Evolutionary conservation across 2,113 vertebrate genomes (phyloP), one percentile per base, ranked within the genome.

Genomic region (Pyrgilauda ruficollis): DNA sequence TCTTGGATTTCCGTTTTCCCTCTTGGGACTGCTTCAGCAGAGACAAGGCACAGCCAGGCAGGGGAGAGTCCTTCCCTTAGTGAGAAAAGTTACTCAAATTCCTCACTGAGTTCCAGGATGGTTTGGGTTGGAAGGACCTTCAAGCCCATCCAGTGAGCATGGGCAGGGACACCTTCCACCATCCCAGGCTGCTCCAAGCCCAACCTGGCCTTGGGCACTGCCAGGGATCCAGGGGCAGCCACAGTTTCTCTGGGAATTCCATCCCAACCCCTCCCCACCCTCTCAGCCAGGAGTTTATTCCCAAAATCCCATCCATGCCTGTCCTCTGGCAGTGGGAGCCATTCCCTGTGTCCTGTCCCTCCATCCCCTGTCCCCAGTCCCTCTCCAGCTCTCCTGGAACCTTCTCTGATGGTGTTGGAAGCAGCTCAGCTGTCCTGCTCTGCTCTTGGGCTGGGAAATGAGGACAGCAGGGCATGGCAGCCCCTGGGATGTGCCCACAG

Each of bases 81-180:
- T 28, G 50, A 67, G 74, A 43, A 28, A 92, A 88, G 46, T 41
- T 44, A 7, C 61, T 56, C 55, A 22, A 52, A 37, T 73, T 77
- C 68, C 8, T 33, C 35, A 1, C 27, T 3, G 49, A 33, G 35
- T 16, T 7, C 64, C 43, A 6, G 41, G 19, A 0, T 8, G 41
- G 10, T 16, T 41, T 35, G 79, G 7, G 2, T 5, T 33, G 87
- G 72, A 6, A 70, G 6, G 55, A 49, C 6, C n/a, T 24, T 4
- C 35, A 55, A 83, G 0, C 2, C 0, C 41, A 35, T 0, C 53
- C 47, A n/a, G 6, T 21, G 0, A 11, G 15, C 7, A 5, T 12
- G 35, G n/a, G 23, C n/a, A 75, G 69, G 62, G 62, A 68, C 87
- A 76, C 30, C 30, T 69, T 0, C 47, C 70, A 23, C 26, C 5